Percentiles rank a stretch among this genome's conserved stretches.
Evolutionary conservation across 2,113 vertebrate genomes (phyloP).

Genomic region (Osmerus mordax): DNA sequence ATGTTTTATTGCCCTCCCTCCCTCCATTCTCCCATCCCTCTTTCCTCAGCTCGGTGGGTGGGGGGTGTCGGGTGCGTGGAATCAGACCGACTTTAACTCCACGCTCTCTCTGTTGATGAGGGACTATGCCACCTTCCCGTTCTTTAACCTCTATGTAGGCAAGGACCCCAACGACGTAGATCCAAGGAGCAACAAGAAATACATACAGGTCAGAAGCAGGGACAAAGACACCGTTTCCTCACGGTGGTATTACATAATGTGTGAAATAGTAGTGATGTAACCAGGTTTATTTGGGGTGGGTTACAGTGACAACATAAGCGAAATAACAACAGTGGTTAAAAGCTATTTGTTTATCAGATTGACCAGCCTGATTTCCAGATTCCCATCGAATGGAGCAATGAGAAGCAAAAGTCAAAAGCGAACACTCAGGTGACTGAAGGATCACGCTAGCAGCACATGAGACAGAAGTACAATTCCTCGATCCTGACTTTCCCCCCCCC

Average conservation of each 20-base stretch:
- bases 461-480: no score
- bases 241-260: background rate
- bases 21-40: background rate
- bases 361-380: constrained; percentile 87
- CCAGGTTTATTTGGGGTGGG: background rate
- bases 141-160: constrained; percentile 81
- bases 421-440: constrained; percentile 63
- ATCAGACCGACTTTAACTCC: constrained; percentile 78
- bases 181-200: constrained; percentile 64
- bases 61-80: constrained; percentile 70
- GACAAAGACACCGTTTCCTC: background rate
- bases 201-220: constrained; percentile 67
- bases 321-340: no score
- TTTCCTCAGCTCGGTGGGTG: constrained; percentile 81
- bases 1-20: background rate
- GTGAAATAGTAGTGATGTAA: background rate
- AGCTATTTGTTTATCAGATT: constrained; percentile 74
- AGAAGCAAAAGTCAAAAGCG: constrained; percentile 63
- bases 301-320: background rate
- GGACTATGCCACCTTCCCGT: constrained; percentile 84
- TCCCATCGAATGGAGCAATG: constrained; percentile 75
- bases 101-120: constrained; percentile 83
- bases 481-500: no score
- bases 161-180: constrained; percentile 64
- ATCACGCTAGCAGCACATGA: no score